A percentile compares a stretch with the other conserved stretches of the same genome.
Evolutionary conservation across 2,888 invertebrate species (phyloP).

Genomic region (Thereva unica): DNA sequence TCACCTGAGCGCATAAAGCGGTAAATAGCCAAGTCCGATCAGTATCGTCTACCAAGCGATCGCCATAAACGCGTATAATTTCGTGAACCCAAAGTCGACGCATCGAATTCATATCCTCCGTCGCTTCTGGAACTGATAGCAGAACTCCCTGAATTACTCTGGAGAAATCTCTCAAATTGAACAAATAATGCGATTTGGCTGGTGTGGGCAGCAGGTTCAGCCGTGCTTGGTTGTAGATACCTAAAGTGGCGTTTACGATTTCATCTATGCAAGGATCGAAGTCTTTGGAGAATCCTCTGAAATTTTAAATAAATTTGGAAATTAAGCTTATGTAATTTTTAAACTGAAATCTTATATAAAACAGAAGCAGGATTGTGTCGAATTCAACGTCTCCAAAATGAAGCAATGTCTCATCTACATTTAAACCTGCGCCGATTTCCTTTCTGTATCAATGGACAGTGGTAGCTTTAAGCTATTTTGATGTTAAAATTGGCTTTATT

Average conservation of each 20-base stretch:
- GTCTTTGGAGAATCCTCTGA: slow-evolving; percentile 89
- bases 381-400: background rate
- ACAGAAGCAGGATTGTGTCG: too few species aligned
- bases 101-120: slow-evolving; percentile 81
- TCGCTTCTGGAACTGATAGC: slow-evolving; percentile 89
- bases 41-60: slow-evolving; percentile 82
- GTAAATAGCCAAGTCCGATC: slow-evolving; percentile 82
- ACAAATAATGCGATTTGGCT: slow-evolving; percentile 90
- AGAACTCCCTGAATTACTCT: slow-evolving; percentile 91
- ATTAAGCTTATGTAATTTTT: background rate
- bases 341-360: background rate
- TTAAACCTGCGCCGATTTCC: background rate
- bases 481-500: too few species aligned
- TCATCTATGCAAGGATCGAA: slow-evolving; percentile 92
- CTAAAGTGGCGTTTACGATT: slow-evolving; percentile 82
- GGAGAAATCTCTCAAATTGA: slow-evolving; percentile 92
- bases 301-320: slow-evolving; percentile 45
- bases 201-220: slow-evolving; percentile 88
- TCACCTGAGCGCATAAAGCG: slow-evolving; percentile 68
- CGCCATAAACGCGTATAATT: slow-evolving; percentile 88
- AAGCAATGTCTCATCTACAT: background rate
- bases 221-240: slow-evolving; percentile 82
- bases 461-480: too few species aligned
- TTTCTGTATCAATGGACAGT: too few species aligned
- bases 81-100: slow-evolving; percentile 95